Percentiles rank a stretch among this genome's conserved stretches.
Conservation (phyloP, 2,888 invertebrate genomes). For the Oasisia sp. region DNA sequence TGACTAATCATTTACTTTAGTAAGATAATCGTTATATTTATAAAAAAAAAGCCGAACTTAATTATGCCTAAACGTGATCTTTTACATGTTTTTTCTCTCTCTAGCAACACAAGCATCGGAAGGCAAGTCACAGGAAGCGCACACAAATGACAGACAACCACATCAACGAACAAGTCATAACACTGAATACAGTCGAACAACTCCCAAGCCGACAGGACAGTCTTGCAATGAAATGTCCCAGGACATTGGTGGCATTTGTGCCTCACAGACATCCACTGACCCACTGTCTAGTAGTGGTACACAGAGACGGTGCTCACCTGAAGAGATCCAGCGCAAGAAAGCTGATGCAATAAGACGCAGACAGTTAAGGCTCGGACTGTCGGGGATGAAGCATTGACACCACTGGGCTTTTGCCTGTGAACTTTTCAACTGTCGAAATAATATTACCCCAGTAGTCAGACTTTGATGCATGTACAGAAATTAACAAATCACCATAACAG, state of each 20-base stretch:
- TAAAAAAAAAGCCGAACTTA: neutral
- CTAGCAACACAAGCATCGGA: neutral
- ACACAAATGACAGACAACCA: neutral
- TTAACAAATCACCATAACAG: neutral
- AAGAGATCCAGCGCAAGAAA: constrained; percentile 50
- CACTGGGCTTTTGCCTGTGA: neutral
- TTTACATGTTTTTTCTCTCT: neutral
- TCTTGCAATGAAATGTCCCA: neutral
- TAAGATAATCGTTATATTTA: neutral
- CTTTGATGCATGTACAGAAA: neutral
- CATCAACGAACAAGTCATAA: neutral
- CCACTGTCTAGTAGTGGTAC: constrained; percentile 6
- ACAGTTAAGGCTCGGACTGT: neutral
- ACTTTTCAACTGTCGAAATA: neutral
- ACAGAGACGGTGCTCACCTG: constrained; percentile 43
- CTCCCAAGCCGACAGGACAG: neutral
- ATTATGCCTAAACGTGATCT: neutral
- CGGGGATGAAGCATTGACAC: neutral
- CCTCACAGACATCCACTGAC: constrained; percentile 28
- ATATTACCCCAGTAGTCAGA: neutral
- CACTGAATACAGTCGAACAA: neutral
- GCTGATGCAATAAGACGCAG: constrained; percentile 42
- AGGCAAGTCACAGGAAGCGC: neutral
- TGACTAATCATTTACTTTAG: neutral
- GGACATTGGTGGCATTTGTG: constrained; percentile 22